Evolutionary conservation across 2,888 invertebrate genomes (phyloP), one percentile per base, ranked within the genome.

Genomic region (Subacronicta megacephala): DNA sequence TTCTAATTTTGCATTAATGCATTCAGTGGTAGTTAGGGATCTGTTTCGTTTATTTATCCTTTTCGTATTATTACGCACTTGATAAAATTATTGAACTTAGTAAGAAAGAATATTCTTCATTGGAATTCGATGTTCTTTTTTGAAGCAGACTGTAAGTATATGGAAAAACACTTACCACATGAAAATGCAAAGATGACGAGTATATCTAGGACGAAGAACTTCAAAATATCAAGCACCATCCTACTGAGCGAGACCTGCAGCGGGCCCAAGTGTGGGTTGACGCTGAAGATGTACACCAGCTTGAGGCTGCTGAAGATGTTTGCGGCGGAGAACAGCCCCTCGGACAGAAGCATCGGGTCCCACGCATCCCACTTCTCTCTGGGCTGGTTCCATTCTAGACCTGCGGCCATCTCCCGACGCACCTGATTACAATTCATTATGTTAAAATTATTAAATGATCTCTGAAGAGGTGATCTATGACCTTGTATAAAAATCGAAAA

Each of bases 281-380:
- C 98, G 76, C 99, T 99, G 94, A 99, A 99, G 91, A 99, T 99
- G 95, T 99, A 99, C 79, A 99, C 99, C 87, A 99, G 95, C 93
- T 99, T 99, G 77, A 99, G 95, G 72, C 98, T 98, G 92, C 98
- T 98, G 95, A 89, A 96, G 90, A 99, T 99, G 94, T 99, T 99
- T 70, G 99, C 99, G 15, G 99, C 99, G 13, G 99, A 99, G 94
- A 99, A 99, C 50, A 99, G 95, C 29, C 98, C 99, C 90, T 99
- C 99, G 20, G 98, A 98, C n/a, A 95, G 88, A 75, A 99, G 95
- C 97, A 99, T 99, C 15, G 99, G 99, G 90, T 99, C 99, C 98
- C 98, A 99, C 6, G 99, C 97, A 90, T 99, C 98, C 99, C 99
- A 99, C 75, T 98, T 95, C 89, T 98, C 97, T 58, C 99, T 95